Evolutionary conservation across 2,888 invertebrate species (phyloP), one percentile per base, ranked within the genome.

Genomic region (Tribolium freemani): DNA sequence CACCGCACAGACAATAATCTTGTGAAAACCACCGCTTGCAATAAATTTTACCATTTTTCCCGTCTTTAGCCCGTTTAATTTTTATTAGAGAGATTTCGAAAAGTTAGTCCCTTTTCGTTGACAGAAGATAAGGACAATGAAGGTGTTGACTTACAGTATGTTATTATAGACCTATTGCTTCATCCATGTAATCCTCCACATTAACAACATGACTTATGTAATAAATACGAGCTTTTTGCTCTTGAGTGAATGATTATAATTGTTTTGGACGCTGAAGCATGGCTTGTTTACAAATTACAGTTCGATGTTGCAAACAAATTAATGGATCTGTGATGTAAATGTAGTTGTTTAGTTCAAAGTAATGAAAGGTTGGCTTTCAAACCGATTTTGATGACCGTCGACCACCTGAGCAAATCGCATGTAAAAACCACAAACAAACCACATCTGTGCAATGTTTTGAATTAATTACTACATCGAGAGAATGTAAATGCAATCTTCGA

Each of bases 401-500:
- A 38, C 58, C 60, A 60, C 60, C 58, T 69, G 60, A 50, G 9
- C 16, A 57, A 54, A 58, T 68, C 51, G n/a, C 51, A 11, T 58
- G 57, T 10, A 9, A 38, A 44, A 26, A 44, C 69, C 69, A 61
- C n/a, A 44, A 54, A 60, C 63, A 48, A 70, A 63, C 69, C 61
- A 38, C 69, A 70, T 48, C 31, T 51, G 68, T 11, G 51, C 31
- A 53, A 13, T 51, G 69, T 44, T 38, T 44, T 60, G 69, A 60
- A 69, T 69, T 60, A 69, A 69, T 69, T 20, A 44, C 45, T 11
- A 44, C 60, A 60, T 69, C 50, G 21, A 26, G 50, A 63, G 48
- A 61, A 70, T 70, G 63, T 63, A 61, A 60, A 69, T 58, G 69
- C 58, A 69, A 69, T 50, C 44, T 69, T 11, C 20, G 20, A 44